phyloP scores from a whole-genome alignment of 1,140 invertebrate species.

The Sarcophaga peregrina region DNA sequence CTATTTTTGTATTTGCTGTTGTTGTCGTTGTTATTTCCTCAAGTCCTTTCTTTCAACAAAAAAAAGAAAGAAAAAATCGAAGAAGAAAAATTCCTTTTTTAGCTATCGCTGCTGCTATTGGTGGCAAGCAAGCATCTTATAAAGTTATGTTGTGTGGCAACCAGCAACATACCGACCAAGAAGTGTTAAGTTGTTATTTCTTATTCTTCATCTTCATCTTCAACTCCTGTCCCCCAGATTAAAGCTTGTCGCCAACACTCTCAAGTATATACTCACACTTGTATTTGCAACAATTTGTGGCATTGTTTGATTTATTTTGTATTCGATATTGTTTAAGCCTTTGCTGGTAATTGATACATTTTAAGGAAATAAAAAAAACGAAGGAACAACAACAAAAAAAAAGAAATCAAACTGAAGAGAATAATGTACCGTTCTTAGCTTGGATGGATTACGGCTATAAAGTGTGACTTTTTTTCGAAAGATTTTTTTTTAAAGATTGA shows the following conservation, averaged over 20 bases:
- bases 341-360: constrained; percentile 8
- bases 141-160: neutral
- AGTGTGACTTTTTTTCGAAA: neutral
- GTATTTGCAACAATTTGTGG: constrained; percentile 2
- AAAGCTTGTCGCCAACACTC: neutral
- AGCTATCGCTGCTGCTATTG: neutral
- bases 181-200: constrained; percentile 19
- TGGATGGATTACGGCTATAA: no score
- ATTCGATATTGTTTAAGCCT: constrained; percentile 10
- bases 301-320: constrained; percentile 19
- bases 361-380: constrained; percentile 6
- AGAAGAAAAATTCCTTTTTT: neutral
- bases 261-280: neutral
- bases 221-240: neutral
- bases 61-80: no score
- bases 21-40: neutral
- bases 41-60: neutral
- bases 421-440: no score
- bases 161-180: neutral
- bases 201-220: neutral
- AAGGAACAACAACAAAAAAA: neutral
- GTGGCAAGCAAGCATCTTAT: constrained; percentile 1
- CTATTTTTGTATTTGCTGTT: neutral
- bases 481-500: neutral
- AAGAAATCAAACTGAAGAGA: no score